phyloP scores from a whole-genome alignment of 2,113 vertebrate genomes.

The Tragulus kanchil region DNA sequence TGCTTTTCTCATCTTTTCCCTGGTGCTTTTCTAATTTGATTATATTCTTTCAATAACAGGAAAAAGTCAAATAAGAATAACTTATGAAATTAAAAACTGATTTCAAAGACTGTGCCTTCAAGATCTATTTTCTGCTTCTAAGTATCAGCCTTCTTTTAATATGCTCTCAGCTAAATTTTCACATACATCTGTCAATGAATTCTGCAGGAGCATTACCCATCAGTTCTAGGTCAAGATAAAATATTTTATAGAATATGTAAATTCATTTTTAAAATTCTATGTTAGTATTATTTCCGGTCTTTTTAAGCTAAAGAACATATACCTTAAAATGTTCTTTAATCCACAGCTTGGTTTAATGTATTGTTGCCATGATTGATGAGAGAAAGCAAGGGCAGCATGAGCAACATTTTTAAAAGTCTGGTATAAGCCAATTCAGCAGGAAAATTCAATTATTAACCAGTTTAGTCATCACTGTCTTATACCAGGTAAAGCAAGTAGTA shows the following conservation, averaged over 20 bases:
- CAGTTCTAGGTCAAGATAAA: not conserved
- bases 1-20: conserved; percentile 10
- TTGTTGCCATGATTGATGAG: not conserved
- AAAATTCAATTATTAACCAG: conserved; percentile 42
- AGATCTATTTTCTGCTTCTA: conserved; percentile 5
- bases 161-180: not conserved
- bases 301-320: not conserved
- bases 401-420: not conserved
- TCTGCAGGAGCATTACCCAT: not conserved
- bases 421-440: not conserved
- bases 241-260: not conserved
- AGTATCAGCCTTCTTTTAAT: not conserved
- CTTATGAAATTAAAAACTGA: conserved; percentile 37
- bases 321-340: not conserved
- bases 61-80: conserved; percentile 46
- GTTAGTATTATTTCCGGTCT: not conserved
- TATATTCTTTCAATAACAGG: conserved; percentile 12
- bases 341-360: not conserved
- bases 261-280: not conserved
- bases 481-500: not conserved
- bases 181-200: not conserved
- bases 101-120: not conserved
- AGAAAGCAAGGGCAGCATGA: not conserved
- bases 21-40: not conserved
- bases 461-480: not conserved